A percentile compares a stretch with the other conserved stretches of the same genome.
Conservation (phyloP, 1,140 invertebrate genomes). For the Neuroterus valhalla region DNA sequence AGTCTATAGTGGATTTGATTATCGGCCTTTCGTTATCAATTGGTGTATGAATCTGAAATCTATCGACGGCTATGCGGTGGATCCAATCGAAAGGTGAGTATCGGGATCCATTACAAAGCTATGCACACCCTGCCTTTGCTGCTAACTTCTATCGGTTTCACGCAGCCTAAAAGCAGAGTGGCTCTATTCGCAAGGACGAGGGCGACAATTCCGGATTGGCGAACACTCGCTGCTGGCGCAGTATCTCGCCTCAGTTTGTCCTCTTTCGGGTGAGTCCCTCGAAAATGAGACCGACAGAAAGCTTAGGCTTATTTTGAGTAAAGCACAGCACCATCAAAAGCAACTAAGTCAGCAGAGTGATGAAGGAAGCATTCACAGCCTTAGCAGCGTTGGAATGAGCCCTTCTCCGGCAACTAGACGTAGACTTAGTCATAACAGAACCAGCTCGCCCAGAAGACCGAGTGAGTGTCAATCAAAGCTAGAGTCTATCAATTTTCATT, state of each 20-base stretch:
- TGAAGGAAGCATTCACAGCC: conserved; percentile 69
- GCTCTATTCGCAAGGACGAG: conserved; percentile 94
- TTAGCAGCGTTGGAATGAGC: conserved; percentile 71
- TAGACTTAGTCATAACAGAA: conserved; percentile 67
- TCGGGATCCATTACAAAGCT: conserved; percentile 18
- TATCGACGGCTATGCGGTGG: conserved; percentile 91
- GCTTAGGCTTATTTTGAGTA: conserved; percentile 87
- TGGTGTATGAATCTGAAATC: conserved; percentile 92
- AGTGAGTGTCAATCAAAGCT: conserved; percentile 72
- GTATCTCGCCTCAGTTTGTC: conserved; percentile 87
- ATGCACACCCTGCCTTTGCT: not conserved
- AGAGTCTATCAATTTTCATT: not conserved
- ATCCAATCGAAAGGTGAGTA: conserved; percentile 90
- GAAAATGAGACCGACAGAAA: conserved; percentile 92
- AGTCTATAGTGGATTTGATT: conserved; percentile 87
- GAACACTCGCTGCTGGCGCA: conserved; percentile 88
- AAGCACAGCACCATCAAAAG: conserved; percentile 92
- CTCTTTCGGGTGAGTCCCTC: conserved; percentile 83
- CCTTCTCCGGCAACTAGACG: conserved; percentile 69
- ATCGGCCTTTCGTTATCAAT: conserved; percentile 93
- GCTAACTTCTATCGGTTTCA: conserved; percentile 44
- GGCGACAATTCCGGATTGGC: conserved; percentile 88
- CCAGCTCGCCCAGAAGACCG: conserved; percentile 79
- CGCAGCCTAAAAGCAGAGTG: conserved; percentile 94
- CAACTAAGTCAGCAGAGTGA: conserved; percentile 83